These are phyloP conservation scores for Melopsittacus undulatus DNA, from an alignment of 2,797 vertebrate genomes.

Conservation along the genomic window DNA sequence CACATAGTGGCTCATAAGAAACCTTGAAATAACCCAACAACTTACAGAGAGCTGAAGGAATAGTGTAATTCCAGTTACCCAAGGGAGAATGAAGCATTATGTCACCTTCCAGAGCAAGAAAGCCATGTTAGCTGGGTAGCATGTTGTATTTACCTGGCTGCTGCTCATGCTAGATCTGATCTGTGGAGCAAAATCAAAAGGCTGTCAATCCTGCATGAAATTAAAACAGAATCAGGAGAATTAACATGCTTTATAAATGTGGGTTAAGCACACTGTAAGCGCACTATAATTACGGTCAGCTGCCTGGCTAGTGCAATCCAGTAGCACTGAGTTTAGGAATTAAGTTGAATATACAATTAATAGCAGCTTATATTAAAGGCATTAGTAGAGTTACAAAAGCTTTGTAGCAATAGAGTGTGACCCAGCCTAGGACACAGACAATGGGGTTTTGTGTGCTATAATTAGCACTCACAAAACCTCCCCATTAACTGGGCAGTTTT, in stretches of 20 bases:
- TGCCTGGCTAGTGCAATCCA: conserved; percentile 59
- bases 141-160: background rate
- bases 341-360: conserved; percentile 74
- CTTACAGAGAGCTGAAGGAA: background rate
- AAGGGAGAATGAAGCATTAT: background rate
- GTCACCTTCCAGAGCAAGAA: background rate
- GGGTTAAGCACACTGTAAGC: conserved; percentile 72
- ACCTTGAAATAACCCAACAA: background rate
- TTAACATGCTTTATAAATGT: conserved; percentile 56
- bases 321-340: conserved; percentile 58
- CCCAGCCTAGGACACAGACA: conserved; percentile 47
- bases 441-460: conserved; percentile 49
- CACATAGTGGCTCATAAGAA: no score
- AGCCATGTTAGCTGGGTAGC: background rate
- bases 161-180: background rate
- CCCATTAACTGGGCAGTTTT: conserved; percentile 11
- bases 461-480: conserved; percentile 28
- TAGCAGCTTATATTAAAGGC: conserved; percentile 73
- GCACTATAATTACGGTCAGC: conserved; percentile 70
- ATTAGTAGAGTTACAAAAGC: conserved; percentile 74
- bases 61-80: background rate
- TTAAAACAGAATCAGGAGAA: conserved; percentile 62
- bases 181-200: background rate
- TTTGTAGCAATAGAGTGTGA: conserved; percentile 65
- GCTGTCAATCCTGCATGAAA: conserved; percentile 44